phyloP scores from a whole-genome alignment of 2,113 vertebrate species.

The Oreamnos americanus region DNA sequence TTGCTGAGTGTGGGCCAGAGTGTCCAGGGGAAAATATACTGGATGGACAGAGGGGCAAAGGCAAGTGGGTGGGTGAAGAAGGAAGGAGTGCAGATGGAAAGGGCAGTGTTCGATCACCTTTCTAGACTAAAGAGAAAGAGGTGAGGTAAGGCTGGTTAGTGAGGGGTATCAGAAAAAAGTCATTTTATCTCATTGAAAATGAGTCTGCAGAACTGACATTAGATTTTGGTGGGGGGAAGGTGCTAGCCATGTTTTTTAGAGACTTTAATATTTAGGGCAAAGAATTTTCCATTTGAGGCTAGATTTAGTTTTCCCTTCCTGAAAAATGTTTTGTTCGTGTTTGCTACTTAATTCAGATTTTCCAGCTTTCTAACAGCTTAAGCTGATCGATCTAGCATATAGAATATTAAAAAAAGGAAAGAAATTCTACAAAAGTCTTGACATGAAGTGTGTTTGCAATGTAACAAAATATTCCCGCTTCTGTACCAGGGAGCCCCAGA shows the following conservation, averaged over 20 bases:
- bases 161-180: not conserved
- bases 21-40: not conserved
- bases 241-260: not conserved
- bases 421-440: not conserved
- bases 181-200: not conserved
- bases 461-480: not conserved
- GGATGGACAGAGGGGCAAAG: not conserved
- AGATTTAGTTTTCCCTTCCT: not conserved
- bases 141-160: not conserved
- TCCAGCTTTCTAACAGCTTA: not conserved
- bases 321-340: not conserved
- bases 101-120: not conserved
- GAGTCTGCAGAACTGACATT: not conserved
- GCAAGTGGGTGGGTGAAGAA: not conserved
- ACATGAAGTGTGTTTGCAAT: not conserved
- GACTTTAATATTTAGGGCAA: not conserved
- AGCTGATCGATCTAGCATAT: not conserved
- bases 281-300: not conserved
- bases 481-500: not conserved
- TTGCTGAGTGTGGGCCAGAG: no score
- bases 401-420: not conserved
- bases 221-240: not conserved
- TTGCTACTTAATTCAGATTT: not conserved
- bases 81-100: accelerated
- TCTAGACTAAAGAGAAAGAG: not conserved